Evolutionary conservation across 2,113 vertebrate genomes (phyloP).

Genomic region (Cettia cetti): DNA sequence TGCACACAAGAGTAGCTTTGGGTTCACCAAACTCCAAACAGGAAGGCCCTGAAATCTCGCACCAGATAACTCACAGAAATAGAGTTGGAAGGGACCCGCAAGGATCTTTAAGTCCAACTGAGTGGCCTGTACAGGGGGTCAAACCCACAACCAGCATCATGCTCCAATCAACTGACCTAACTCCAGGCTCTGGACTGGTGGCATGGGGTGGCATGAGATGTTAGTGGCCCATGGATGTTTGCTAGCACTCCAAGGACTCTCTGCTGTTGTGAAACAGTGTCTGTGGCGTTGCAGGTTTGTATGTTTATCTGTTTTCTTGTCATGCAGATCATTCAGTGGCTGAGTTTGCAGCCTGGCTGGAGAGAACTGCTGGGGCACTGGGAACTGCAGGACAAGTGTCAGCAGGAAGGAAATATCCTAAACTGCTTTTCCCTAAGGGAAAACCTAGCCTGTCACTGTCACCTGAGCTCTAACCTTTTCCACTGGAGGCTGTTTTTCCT

Average conservation of each 20-base stretch:
- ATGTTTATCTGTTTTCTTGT: neutral
- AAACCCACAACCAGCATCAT: neutral
- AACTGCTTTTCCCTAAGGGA: neutral
- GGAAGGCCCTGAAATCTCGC: neutral
- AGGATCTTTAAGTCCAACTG: neutral
- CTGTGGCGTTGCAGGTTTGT: neutral
- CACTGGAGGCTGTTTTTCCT: neutral
- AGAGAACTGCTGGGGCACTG: neutral
- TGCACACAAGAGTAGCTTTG: neutral
- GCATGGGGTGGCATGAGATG: neutral
- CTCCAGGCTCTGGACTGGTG: no score
- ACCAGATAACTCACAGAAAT: neutral
- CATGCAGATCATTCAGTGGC: neutral
- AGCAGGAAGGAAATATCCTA: neutral
- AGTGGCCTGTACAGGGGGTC: neutral
- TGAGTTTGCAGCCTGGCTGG: neutral
- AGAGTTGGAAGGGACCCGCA: neutral
- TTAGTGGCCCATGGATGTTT: neutral
- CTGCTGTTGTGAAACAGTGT: accelerated
- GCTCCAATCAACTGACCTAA: neutral
- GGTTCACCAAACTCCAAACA: neutral
- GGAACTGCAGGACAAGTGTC: neutral
- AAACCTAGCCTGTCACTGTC: neutral
- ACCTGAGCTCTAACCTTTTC: neutral
- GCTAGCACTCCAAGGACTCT: neutral